Percentiles rank a stretch among this genome's conserved stretches.
Evolutionary conservation across 2,888 invertebrate genomes (phyloP).

Genomic region (Portevinia maculata): DNA sequence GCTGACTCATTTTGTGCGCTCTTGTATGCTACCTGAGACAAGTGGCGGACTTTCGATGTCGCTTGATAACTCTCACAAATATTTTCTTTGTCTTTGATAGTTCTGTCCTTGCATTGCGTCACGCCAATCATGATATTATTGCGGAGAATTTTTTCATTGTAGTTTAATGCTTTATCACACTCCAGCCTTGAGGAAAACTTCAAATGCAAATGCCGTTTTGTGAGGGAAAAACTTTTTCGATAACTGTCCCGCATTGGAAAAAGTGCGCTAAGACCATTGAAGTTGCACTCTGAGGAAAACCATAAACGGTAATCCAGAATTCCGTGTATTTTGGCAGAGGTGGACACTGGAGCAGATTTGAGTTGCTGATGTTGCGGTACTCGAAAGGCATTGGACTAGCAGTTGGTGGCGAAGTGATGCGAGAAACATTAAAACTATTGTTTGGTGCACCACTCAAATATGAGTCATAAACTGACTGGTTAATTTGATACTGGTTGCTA

Average conservation of each 20-base stretch:
- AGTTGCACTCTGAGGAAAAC: slow-evolving; percentile 91
- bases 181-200: slow-evolving; percentile 92
- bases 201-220: slow-evolving; percentile 93
- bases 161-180: slow-evolving; percentile 92
- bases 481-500: slow-evolving; percentile 60
- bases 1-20: slow-evolving; percentile 83
- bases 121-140: slow-evolving; percentile 96
- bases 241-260: slow-evolving; percentile 91
- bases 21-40: slow-evolving; percentile 80
- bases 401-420: slow-evolving; percentile 56
- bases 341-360: slow-evolving; percentile 75
- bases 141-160: slow-evolving; percentile 93
- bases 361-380: slow-evolving; percentile 68
- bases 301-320: slow-evolving; percentile 95
- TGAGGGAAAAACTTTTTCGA: slow-evolving; percentile 89
- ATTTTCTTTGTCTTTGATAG: slow-evolving; percentile 82
- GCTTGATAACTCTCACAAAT: slow-evolving; percentile 75
- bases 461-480: slow-evolving; percentile 75
- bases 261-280: slow-evolving; percentile 91
- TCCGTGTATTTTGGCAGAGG: slow-evolving; percentile 79
- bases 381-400: slow-evolving; percentile 43
- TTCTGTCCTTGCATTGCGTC: slow-evolving; percentile 90
- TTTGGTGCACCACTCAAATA: slow-evolving; percentile 75
- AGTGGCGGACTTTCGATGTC: slow-evolving; percentile 81
- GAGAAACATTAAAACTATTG: slow-evolving; percentile 74